A percentile compares a stretch with the other conserved stretches of the same genome.
These are phyloP conservation scores for Eristalinus sepulchralis DNA, from an alignment of 2,888 invertebrate genomes.

Conservation along the genomic window DNA sequence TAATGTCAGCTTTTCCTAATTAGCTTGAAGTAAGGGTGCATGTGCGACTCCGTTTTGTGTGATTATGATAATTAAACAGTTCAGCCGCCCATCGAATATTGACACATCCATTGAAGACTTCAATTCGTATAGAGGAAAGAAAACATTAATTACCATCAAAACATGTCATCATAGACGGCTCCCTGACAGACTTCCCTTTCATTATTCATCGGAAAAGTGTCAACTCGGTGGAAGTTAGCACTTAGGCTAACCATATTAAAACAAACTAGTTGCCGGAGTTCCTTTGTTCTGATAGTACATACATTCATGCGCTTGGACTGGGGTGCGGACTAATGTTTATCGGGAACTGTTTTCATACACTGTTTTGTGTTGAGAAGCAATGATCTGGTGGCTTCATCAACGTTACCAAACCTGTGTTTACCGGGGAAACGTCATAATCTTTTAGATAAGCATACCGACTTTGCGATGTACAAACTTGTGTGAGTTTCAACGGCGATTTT, in stretches of 20 bases:
- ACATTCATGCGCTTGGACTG: neutral
- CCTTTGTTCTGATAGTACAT: neutral
- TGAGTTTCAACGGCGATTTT: neutral
- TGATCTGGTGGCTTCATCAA: neutral
- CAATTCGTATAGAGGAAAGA: neutral
- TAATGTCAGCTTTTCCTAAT: neutral
- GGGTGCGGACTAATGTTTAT: neutral
- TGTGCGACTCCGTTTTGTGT: neutral
- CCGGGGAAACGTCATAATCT: neutral
- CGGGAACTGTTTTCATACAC: neutral
- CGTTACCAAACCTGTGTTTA: neutral
- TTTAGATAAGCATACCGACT: neutral
- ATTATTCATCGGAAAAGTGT: conserved; percentile 5
- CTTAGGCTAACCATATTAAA: neutral
- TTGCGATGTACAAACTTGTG: neutral
- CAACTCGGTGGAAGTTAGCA: conserved; percentile 1
- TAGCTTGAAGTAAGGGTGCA: neutral
- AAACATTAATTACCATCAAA: conserved; percentile 37
- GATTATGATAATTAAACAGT: conserved; percentile 24
- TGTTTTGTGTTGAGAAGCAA: neutral
- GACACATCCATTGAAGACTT: neutral
- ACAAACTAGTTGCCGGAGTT: neutral
- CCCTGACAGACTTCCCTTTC: neutral
- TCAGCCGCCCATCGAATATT: conserved; percentile 6
- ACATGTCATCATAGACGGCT: conserved; percentile 21